These are phyloP conservation scores for Meriones unguiculatus DNA, from an alignment of 2,113 vertebrate species.

Conservation along the genomic window DNA sequence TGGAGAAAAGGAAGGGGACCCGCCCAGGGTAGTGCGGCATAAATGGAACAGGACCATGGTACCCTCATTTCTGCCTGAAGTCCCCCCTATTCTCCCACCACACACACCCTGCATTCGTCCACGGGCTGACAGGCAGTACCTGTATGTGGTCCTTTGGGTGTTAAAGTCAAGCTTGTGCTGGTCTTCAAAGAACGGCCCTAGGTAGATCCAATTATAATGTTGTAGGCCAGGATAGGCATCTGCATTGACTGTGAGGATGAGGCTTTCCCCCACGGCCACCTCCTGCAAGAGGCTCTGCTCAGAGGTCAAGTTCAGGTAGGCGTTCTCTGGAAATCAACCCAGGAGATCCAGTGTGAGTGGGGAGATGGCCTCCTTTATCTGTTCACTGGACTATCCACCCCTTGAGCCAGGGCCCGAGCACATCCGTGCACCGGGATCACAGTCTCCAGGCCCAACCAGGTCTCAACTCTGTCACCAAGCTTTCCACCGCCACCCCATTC, in stretches of 20 bases:
- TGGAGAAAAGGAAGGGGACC: neutral
- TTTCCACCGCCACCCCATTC: neutral
- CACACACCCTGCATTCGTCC: too few species aligned
- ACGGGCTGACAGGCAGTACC: constrained; percentile 55
- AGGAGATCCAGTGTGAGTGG: constrained; percentile 24
- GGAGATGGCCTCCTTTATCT: neutral
- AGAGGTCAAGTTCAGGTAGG: constrained; percentile 90
- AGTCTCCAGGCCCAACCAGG: neutral
- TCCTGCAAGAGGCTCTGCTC: constrained; percentile 86
- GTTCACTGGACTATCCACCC: neutral
- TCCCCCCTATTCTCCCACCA: neutral
- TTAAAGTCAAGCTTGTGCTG: neutral
- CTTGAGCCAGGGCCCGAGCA: neutral
- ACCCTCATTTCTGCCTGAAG: neutral
- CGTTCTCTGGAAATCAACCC: constrained; percentile 88
- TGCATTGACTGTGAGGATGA: constrained; percentile 89
- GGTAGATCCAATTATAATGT: constrained; percentile 87
- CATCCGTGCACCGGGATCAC: neutral
- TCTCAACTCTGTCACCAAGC: neutral
- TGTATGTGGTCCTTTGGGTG: constrained; percentile 36
- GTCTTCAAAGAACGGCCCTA: constrained; percentile 67
- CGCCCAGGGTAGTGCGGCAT: neutral
- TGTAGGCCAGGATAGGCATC: constrained; percentile 92
- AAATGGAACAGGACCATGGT: neutral
- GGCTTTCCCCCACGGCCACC: constrained; percentile 87